Percentiles rank a stretch among this genome's conserved stretches.
These are phyloP conservation scores for Cecidostiba fungosa DNA, from an alignment of 2,888 invertebrate genomes.

Conservation along the genomic window DNA sequence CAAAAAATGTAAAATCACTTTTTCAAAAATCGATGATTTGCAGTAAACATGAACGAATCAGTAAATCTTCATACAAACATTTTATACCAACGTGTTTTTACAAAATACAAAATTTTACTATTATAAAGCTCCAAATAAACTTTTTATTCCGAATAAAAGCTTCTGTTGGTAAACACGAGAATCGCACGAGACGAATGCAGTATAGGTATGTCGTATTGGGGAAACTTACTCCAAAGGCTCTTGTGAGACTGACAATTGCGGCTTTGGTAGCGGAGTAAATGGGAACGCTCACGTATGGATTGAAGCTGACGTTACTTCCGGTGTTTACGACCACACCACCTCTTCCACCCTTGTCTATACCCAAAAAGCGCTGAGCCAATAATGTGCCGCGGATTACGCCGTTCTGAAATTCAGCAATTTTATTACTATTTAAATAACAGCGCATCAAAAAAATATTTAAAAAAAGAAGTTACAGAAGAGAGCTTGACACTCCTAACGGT, in stretches of 20 bases:
- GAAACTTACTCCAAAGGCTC: conserved; percentile 86
- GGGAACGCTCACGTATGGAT: conserved; percentile 87
- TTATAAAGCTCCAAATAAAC: background rate
- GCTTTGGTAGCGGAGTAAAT: conserved; percentile 90
- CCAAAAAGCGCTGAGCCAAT: conserved; percentile 88
- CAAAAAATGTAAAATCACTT: background rate
- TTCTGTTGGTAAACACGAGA: background rate
- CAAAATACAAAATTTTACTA: background rate
- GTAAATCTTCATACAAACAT: too few relatives aligned
- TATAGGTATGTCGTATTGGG: background rate
- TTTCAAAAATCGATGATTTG: too few relatives aligned
- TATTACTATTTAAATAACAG: too few relatives aligned
- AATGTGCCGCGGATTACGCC: conserved; percentile 89
- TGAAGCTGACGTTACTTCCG: conserved; percentile 86
- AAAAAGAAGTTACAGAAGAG: too few relatives aligned
- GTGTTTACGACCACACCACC: conserved; percentile 90
- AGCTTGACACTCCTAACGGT: too few relatives aligned
- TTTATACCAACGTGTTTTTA: too few relatives aligned
- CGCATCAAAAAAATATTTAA: too few relatives aligned
- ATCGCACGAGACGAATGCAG: background rate
- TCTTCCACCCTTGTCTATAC: conserved; percentile 88
- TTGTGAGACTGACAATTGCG: conserved; percentile 87
- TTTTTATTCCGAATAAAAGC: background rate
- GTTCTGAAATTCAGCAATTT: too few relatives aligned
- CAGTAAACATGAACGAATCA: too few relatives aligned